These are phyloP conservation scores for Dreissena rostriformis DNA, from an alignment of 1,140 invertebrate species.

Conservation along the genomic window DNA sequence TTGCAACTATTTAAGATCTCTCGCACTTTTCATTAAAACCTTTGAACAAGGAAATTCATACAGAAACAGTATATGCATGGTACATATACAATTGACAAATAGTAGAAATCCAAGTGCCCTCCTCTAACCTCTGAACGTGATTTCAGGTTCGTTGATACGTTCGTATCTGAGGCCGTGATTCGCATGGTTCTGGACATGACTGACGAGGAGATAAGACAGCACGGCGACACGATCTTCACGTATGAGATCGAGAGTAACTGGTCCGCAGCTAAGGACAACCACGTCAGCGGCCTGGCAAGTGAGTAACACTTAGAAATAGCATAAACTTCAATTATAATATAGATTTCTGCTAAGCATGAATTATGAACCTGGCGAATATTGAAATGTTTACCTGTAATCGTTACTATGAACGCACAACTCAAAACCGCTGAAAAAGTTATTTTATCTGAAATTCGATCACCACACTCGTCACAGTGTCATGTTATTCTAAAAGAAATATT, in stretches of 20 bases:
- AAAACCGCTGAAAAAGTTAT: neutral
- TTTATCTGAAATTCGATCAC: neutral
- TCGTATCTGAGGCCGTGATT: constrained; percentile 41
- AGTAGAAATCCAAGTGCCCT: too few relatives aligned
- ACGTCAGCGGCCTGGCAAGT: constrained; percentile 56
- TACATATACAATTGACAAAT: too few relatives aligned
- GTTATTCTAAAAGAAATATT: neutral
- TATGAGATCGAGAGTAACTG: constrained; percentile 37
- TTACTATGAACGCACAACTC: neutral
- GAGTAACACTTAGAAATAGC: constrained; percentile 1
- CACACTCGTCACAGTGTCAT: neutral
- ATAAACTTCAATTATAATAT: too few relatives aligned
- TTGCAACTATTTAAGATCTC: neutral
- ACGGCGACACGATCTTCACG: neutral
- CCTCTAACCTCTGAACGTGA: neutral
- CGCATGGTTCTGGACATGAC: constrained; percentile 23
- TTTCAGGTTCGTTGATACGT: constrained; percentile 58
- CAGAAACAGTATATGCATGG: too few relatives aligned
- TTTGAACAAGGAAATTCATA: neutral
- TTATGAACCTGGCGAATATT: too few relatives aligned
- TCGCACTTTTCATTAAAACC: neutral
- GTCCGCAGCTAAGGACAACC: constrained; percentile 59
- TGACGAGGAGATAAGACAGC: constrained; percentile 2
- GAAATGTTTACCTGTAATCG: neutral
- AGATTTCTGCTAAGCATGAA: too few relatives aligned